Base-by-base conservation (phyloP, 2,797 vertebrate genomes). In the Odontamblyopus rebecca region DNA sequence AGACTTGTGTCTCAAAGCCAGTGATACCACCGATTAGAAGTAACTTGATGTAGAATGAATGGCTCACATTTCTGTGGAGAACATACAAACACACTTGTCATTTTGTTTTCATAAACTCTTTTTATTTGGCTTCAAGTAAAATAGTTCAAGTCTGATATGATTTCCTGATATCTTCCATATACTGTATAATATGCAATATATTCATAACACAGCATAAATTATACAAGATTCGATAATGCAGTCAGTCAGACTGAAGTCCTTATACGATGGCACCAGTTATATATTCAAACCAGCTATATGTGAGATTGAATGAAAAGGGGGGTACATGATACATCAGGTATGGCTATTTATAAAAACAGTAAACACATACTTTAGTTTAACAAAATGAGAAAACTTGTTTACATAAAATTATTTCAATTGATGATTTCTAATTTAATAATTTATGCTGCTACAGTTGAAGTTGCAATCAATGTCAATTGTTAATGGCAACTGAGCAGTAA, bases 401-500 rank as follows among this genome's bases (percentile, higher is more conserved):
- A 91, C 86, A 92, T 89, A 88, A 82, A 85, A 88, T 89, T 82
- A 81, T 84, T 2, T 62, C 30, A 60, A 60, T 27, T 60, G 27
- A 60, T 29, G 72, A 93, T 93, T 93, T 94, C 93, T 94, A 93
- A 88, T 89, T 89, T 81, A 89, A 86, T 93, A 86, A 90, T 92
- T 89, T 92, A 91, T 91, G 82, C 89, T 88, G 88, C 86, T 91
- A 48, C 13, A 87, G 81, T 90, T 88, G 82, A 91, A 86, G 88
- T 92, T 91, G 89, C 89, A 90, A 87, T 93, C 91, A 60, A 6
- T 60, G 27, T 92, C 89, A 89, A 91, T 88, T 93, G 90, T 93
- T 90, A 92, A 92, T 91, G 90, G 88, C 92, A 89, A 85, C 88
- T 92, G 90, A 94, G 91, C 94, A 91, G 94, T 95, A 93, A 82